Evolutionary conservation across 2,797 vertebrate species (phyloP), one percentile per base, ranked within the genome.

Genomic region (Saxicola maurus): DNA sequence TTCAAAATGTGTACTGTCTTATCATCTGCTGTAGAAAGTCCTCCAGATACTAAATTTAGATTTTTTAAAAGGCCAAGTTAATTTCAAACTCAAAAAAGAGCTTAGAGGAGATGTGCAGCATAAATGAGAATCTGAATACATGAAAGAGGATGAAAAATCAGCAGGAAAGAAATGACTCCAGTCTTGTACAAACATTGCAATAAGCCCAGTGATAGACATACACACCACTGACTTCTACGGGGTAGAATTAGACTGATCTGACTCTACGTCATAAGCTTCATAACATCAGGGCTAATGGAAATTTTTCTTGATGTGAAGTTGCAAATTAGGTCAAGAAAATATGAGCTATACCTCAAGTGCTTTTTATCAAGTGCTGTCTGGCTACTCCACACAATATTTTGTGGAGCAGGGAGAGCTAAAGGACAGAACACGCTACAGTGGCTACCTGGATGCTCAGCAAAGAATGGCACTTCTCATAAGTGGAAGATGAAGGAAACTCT

Each of bases 21-120:
- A 96, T 95, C 93, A 95, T 96, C 93, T 95, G 92, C 91, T 89
- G 93, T 94, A 94, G 91, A 94, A 96, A 96, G 92, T 92, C 93
- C 94, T 96, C 92, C 92, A 96, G 91, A 94, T 91, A 94, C 92
- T 96, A 96, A 94, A 94, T 94, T 90, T 94, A 94, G 92, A 88
- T 92, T 92, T 95, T 96, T 94, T 94, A 88, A 93, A 94, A 96
- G 93, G 91, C 89, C 92, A 94, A 93, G 93, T 95, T 95, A 96
- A 96, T 95, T 96, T 95, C 87, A 94, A 92, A 94, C 92, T 94
- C 83, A 91, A 87, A 95, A 95, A 94, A 94, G 72, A 94, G 91
- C 95, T 95, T 93, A 89, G 93, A 95, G 89, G 92, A 96, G 92
- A 95, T 93, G 89, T 87, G 87, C 91, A 91, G 91, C 86, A 92